A percentile compares a stretch with the other conserved stretches of the same genome.
These are phyloP conservation scores for Xenentodon cancila DNA, from an alignment of 2,797 vertebrate genomes.

Conservation along the genomic window DNA sequence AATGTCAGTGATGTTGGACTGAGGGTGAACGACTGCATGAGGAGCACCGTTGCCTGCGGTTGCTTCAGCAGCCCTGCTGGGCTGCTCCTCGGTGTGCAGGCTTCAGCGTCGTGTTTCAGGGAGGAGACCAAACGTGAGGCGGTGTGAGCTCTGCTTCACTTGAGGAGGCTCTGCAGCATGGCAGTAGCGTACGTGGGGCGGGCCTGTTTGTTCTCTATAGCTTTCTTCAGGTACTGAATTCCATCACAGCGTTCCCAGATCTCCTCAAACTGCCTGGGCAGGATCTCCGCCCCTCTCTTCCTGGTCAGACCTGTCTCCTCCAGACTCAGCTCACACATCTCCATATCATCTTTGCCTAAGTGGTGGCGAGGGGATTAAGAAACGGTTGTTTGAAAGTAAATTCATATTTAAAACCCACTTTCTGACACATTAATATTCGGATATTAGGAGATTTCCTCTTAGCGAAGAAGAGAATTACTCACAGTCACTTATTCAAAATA, in stretches of 20 bases:
- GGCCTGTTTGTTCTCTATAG: conserved; percentile 95
- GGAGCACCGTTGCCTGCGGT: conserved; percentile 20
- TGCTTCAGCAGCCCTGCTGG: conserved; percentile 29
- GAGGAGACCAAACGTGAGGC: not conserved
- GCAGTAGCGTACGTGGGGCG: conserved; percentile 96
- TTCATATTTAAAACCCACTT: not conserved
- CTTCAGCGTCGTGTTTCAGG: conserved; percentile 18
- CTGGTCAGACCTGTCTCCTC: conserved; percentile 97
- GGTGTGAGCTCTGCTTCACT: conserved; percentile 73
- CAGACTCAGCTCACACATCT: conserved; percentile 98
- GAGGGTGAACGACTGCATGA: conserved; percentile 28
- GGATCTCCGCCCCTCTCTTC: conserved; percentile 95
- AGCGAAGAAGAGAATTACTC: no score
- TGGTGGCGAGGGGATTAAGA: not conserved
- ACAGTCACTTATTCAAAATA: no score
- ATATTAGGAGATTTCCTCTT: no score
- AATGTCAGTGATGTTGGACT: not conserved
- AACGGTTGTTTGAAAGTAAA: not conserved
- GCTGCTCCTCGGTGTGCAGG: not conserved
- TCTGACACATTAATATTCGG: no score
- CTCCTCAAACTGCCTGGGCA: conserved; percentile 96
- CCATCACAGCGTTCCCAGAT: conserved; percentile 98
- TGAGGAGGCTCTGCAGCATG: conserved; percentile 95
- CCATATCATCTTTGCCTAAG: conserved; percentile 98
- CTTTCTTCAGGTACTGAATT: conserved; percentile 94